A percentile compares a stretch with the other conserved stretches of the same genome.
Conservation (phyloP, 1,140 invertebrate species). For the Bombus pyrosoma region DNA sequence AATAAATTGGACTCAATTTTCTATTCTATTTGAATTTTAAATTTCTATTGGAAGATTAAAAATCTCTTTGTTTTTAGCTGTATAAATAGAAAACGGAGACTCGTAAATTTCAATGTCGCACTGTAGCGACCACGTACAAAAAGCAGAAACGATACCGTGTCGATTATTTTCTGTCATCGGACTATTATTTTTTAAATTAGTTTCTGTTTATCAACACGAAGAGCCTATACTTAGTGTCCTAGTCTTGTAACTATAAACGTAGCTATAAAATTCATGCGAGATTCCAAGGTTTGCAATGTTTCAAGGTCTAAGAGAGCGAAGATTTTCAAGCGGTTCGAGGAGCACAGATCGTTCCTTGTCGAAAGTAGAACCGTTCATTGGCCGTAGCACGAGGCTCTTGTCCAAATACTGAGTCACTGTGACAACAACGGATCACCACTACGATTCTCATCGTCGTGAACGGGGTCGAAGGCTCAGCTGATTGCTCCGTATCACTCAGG, state of each 20-base stretch:
- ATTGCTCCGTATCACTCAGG: constrained; percentile 53
- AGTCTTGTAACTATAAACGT: background rate
- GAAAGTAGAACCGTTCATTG: constrained; percentile 60
- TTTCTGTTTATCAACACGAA: background rate
- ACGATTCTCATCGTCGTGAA: constrained; percentile 43
- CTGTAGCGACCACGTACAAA: background rate
- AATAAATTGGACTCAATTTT: no score
- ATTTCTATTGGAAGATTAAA: background rate
- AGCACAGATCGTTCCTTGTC: constrained; percentile 4
- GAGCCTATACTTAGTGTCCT: background rate
- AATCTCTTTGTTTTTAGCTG: background rate
- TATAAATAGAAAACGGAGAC: background rate
- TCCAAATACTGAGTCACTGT: constrained; percentile 81
- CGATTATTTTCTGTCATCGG: no score
- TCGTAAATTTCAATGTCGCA: background rate
- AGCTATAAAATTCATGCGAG: background rate
- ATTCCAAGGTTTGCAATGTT: background rate
- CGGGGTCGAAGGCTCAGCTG: constrained; percentile 57
- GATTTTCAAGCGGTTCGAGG: background rate
- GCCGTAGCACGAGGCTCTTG: constrained; percentile 64
- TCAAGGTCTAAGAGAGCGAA: background rate
- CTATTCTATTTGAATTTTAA: background rate
- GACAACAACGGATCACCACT: constrained; percentile 72
- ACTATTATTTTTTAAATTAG: background rate
- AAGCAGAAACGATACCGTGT: background rate